These are phyloP conservation scores for Colistium nudipinnis DNA, from an alignment of 2,113 vertebrate species.

Conservation along the genomic window DNA sequence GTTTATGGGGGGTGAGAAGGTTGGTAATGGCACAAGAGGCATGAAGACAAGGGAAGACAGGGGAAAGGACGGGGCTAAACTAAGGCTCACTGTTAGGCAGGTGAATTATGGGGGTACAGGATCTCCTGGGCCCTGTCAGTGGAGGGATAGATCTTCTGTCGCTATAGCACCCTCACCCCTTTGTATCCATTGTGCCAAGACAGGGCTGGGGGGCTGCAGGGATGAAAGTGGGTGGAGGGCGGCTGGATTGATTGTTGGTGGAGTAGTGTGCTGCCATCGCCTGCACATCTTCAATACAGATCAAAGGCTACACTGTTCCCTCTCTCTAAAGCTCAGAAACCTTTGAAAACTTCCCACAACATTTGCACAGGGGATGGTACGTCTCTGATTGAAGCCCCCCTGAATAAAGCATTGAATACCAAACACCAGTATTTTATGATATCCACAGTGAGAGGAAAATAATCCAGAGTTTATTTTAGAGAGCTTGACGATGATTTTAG, in stretches of 20 bases:
- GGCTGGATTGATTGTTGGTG: slow-evolving; percentile 46
- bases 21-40: slow-evolving; percentile 57
- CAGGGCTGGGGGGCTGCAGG: slow-evolving; percentile 41
- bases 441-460: slow-evolving; percentile 36
- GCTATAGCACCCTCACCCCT: slow-evolving; percentile 72
- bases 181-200: slow-evolving; percentile 75
- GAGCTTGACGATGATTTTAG: neutral
- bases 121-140: slow-evolving; percentile 60
- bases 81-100: slow-evolving; percentile 80
- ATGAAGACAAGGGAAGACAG: slow-evolving; percentile 37
- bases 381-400: slow-evolving; percentile 29
- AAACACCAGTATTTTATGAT: slow-evolving; percentile 53
- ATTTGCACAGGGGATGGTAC: slow-evolving; percentile 65
- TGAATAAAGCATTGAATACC: slow-evolving; percentile 53
- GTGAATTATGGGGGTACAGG: slow-evolving; percentile 79
- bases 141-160: slow-evolving; percentile 67
- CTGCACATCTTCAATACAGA: slow-evolving; percentile 70
- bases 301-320: slow-evolving; percentile 76
- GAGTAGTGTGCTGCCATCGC: slow-evolving; percentile 58
- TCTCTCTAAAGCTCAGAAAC: slow-evolving; percentile 61
- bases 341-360: slow-evolving; percentile 75
- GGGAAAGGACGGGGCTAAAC: slow-evolving; percentile 49
- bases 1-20: slow-evolving; percentile 61
- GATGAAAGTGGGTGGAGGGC: slow-evolving; percentile 59
- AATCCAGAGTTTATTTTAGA: slow-evolving; percentile 34